phyloP scores from a whole-genome alignment of 2,113 vertebrate genomes.

The Hepsetus odoe region DNA sequence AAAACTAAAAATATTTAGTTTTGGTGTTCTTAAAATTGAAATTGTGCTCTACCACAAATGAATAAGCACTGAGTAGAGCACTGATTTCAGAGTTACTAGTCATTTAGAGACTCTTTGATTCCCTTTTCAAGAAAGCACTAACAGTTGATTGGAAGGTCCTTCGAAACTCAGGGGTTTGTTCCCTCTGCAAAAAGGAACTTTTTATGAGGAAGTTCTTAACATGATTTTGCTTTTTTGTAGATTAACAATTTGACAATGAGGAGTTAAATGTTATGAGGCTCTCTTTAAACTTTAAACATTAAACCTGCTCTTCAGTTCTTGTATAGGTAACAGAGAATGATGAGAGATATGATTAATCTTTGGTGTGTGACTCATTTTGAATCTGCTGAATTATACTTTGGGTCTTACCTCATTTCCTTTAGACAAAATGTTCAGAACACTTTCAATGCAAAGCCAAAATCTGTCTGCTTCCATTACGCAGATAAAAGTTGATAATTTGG shows the following conservation, averaged over 20 bases:
- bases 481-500: background rate
- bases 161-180: background rate
- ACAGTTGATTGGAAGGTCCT: conserved; percentile 22
- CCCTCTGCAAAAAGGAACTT: background rate
- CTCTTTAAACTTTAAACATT: conserved; percentile 8
- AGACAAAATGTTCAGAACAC: background rate
- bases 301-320: background rate
- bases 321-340: background rate
- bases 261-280: background rate
- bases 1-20: too few species aligned
- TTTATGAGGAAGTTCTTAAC: background rate
- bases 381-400: background rate
- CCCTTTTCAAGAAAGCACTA: conserved; percentile 11
- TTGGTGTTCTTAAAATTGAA: background rate
- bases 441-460: background rate
- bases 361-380: background rate
- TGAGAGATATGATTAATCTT: background rate
- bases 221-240: background rate
- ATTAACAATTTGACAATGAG: too few species aligned
- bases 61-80: background rate
- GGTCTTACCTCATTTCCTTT: background rate
- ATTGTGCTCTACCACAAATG: background rate
- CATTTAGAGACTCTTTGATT: background rate
- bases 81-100: background rate
- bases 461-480: conserved; percentile 9